Conservation (phyloP, 1,140 invertebrate genomes). For the Temnothorax longispinosus region DNA sequence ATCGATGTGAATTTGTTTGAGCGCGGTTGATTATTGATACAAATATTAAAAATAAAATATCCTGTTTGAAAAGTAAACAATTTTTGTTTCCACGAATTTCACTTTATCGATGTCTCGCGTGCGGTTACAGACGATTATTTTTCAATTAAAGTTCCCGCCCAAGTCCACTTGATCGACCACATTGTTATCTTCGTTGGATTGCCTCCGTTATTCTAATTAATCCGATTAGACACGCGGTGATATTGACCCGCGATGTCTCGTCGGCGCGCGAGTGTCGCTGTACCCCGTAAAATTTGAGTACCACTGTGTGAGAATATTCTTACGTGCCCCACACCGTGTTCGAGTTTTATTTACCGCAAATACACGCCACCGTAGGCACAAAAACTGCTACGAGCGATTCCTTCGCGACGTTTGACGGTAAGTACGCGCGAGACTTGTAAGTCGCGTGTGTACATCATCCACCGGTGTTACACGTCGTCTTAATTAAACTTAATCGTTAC, state of each 20-base stretch:
- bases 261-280: neutral
- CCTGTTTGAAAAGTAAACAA: neutral
- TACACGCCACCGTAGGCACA: neutral
- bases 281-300: conserved; percentile 26
- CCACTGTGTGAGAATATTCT: conserved; percentile 43
- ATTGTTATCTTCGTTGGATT: neutral
- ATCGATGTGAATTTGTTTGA: neutral
- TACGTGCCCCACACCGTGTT: neutral
- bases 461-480: conserved; percentile 22
- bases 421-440: neutral
- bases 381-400: conserved; percentile 19
- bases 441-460: neutral
- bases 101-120: neutral
- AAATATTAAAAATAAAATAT: neutral
- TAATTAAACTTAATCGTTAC: conserved; percentile 36
- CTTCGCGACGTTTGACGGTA: neutral
- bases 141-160: neutral
- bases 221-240: neutral
- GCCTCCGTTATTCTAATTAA: neutral
- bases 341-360: conserved; percentile 42
- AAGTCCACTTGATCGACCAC: neutral
- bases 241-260: conserved; percentile 4
- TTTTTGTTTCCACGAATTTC: neutral
- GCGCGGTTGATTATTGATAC: neutral
- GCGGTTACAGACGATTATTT: too few species aligned